A percentile compares a stretch with the other conserved stretches of the same genome.
These are phyloP conservation scores for Phragmatobia fuliginosa DNA, from an alignment of 2,888 invertebrate genomes.

Conservation along the genomic window DNA sequence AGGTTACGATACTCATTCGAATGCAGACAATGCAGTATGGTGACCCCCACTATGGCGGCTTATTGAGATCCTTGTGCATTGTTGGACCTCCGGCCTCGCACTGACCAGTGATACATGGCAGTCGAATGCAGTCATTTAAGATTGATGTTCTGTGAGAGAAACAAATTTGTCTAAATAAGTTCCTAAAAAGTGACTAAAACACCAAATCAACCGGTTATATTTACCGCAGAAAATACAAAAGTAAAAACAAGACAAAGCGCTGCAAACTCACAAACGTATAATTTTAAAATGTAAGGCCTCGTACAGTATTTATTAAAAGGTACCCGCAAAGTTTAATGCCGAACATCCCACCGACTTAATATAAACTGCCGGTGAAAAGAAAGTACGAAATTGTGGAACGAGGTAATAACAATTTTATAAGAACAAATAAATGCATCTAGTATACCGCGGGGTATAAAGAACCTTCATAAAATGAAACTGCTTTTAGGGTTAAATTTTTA, in stretches of 20 bases:
- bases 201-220: neutral
- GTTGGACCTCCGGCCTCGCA: no score
- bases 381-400: slow-evolving; percentile 65
- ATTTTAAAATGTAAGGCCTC: slow-evolving; percentile 49
- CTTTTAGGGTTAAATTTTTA: slow-evolving; percentile 84
- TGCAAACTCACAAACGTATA: slow-evolving; percentile 40
- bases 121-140: no score
- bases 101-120: no score
- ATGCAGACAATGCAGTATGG: no score
- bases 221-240: slow-evolving; percentile 20
- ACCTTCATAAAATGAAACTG: slow-evolving; percentile 76
- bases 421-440: slow-evolving; percentile 77
- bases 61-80: no score
- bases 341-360: slow-evolving; percentile 54
- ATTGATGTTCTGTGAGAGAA: no score
- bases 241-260: slow-evolving; percentile 35
- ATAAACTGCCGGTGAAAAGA: slow-evolving; percentile 55
- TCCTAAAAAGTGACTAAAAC: neutral
- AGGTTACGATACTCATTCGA: no score
- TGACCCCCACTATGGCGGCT: no score
- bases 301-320: slow-evolving; percentile 65
- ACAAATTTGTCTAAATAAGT: neutral
- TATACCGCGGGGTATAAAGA: slow-evolving; percentile 69
- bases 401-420: slow-evolving; percentile 75
- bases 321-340: slow-evolving; percentile 60